Percentiles rank a stretch among this genome's conserved stretches.
Evolutionary conservation across 2,888 invertebrate genomes (phyloP).

Genomic region (Oconnorella tubifera): DNA sequence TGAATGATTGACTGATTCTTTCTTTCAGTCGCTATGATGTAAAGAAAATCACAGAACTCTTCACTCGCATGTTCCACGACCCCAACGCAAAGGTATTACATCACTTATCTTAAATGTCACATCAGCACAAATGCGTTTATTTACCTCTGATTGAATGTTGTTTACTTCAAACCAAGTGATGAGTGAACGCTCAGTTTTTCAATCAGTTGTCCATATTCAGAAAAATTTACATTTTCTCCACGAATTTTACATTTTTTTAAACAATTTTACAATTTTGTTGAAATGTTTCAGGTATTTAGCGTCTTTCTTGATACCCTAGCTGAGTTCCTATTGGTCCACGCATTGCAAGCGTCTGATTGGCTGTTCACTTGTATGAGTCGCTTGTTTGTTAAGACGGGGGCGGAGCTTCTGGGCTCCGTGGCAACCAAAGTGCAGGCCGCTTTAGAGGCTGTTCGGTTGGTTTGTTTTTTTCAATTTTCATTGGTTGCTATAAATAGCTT

Average conservation of each 20-base stretch:
- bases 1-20: no score
- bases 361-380: conserved; percentile 16
- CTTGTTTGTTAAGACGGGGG: conserved; percentile 13
- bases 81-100: conserved; percentile 16
- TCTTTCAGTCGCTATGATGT: conserved; percentile 16
- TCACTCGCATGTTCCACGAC: conserved; percentile 25
- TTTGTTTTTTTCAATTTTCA: not conserved
- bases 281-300: conserved; percentile 16
- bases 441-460: conserved; percentile 15
- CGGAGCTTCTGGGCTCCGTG: conserved; percentile 19
- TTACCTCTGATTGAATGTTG: no score
- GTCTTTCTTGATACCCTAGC: conserved; percentile 19
- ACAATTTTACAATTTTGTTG: no score
- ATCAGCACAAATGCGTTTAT: no score
- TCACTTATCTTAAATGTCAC: no score
- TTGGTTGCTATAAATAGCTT: not conserved
- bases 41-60: conserved; percentile 19
- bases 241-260: no score
- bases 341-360: conserved; percentile 9
- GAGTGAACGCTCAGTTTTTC: no score
- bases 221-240: no score
- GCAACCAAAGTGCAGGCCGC: conserved; percentile 15
- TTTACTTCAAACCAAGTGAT: no score
- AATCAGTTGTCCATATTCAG: no score
- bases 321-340: conserved; percentile 6